Evolutionary conservation across 2,888 invertebrate species (phyloP).

Genomic region (Emmelina monodactyla): DNA sequence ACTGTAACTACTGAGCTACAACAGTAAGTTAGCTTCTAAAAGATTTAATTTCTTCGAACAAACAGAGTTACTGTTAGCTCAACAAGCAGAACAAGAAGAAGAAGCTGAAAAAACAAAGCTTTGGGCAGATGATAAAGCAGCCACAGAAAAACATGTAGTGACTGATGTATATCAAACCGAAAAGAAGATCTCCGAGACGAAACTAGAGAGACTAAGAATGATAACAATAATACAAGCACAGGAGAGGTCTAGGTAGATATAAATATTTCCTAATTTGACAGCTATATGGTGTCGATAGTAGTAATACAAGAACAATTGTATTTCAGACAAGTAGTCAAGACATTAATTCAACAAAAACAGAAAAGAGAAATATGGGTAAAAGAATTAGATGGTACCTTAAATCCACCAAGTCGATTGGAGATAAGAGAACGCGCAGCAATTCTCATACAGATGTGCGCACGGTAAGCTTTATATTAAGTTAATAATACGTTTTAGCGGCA

Average conservation of each 20-base stretch:
- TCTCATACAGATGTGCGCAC: slow-evolving; percentile 32
- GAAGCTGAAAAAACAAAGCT: neutral
- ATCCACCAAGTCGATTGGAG: slow-evolving; percentile 24
- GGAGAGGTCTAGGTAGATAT: slow-evolving; percentile 32
- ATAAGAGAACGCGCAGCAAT: slow-evolving; percentile 27
- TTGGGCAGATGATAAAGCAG: slow-evolving; percentile 8
- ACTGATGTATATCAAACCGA: slow-evolving; percentile 13
- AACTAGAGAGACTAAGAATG: slow-evolving; percentile 21
- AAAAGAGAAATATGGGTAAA: slow-evolving; percentile 33
- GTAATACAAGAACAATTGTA: neutral
- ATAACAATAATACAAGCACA: slow-evolving; percentile 36
- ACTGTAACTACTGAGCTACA: no score
- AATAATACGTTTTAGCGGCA: no score
- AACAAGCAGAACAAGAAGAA: slow-evolving; percentile 7
- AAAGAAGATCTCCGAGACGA: slow-evolving; percentile 26
- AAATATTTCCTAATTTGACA: no score
- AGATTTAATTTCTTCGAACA: no score
- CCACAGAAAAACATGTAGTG: slow-evolving; percentile 1
- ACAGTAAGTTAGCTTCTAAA: no score
- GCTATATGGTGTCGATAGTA: no score
- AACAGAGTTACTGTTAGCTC: no score
- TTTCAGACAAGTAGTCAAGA: slow-evolving; percentile 28
- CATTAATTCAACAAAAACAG: slow-evolving; percentile 16
- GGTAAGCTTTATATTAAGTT: no score
- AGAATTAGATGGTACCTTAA: slow-evolving; percentile 26